Base-by-base conservation (phyloP, 2,113 vertebrate genomes). In the Sylvietta virens region DNA sequence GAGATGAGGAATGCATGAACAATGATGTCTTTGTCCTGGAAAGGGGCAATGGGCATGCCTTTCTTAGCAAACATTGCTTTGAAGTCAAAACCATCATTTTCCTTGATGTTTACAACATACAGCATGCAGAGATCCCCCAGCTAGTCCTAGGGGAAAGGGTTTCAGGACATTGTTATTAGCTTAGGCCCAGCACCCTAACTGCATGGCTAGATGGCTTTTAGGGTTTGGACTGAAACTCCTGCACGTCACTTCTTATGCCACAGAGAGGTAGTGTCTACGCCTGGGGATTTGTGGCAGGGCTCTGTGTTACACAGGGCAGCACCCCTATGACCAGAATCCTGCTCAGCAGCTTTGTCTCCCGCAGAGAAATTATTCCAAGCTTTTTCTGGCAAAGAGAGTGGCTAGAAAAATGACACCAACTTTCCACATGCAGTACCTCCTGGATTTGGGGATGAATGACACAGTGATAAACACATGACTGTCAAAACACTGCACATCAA, bases 191-290 rank as follows among this genome's bases (percentile, higher is more conserved):
- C 39, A 64, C n/a, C 22, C 0, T 6, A 47, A 14, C 7, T 74
- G 27, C 3, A 2, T 9, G 22, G 58, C 17, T 61, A 33, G 76
- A 27, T 23, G 21, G 50, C 27, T 87, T 81, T 58, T 20, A 51
- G 37, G 47, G 45, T 39, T 62, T 67, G 56, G 27, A 53, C 33
- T 64, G 47, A 21, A 86, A 64, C 9, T 69, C 56, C 42, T 23
- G 35, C 35, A 26, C 0, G 0, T 15, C n/a, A 37, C n/a, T 61
- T 62, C 0, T 0, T 11, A 21, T 5, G 30, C 18, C 69, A 58
- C 0, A 37, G 24, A 45, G 45, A 57, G 22, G 31, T 1, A 19
- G 61, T 11, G 26, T 5, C 35, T 53, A 3, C 7, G 7, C 24
- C 5, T 3, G 3, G 45, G 45, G 27, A n/a, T 15, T 35, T n/a